Evolutionary conservation across 2,888 invertebrate species (phyloP).

Genomic region (Watsonalla cultraria): DNA sequence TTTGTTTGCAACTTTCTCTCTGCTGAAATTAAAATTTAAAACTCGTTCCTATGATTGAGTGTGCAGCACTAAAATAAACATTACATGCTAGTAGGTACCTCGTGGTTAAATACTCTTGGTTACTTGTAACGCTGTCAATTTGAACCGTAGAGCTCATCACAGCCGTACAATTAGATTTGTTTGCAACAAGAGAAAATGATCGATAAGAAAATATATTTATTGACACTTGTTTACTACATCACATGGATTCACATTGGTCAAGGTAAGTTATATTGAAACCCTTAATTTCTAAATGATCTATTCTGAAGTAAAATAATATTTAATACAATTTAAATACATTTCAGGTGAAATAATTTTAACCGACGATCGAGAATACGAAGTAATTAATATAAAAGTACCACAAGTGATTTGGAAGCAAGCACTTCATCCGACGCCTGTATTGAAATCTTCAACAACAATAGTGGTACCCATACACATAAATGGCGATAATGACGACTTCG

Average conservation of each 20-base stretch:
- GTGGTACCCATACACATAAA: slow-evolving; percentile 64
- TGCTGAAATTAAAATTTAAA: slow-evolving; percentile 69
- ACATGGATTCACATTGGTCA: slow-evolving; percentile 20
- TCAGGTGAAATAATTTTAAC: slow-evolving; percentile 31
- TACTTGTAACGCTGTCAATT: slow-evolving; percentile 53
- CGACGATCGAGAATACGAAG: slow-evolving; percentile 48
- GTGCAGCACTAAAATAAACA: slow-evolving; percentile 54
- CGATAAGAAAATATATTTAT: slow-evolving; percentile 21
- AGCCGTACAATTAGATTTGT: slow-evolving; percentile 23
- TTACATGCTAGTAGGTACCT: slow-evolving; percentile 45
- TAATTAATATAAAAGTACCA: slow-evolving; percentile 56
- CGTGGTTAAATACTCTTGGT: slow-evolving; percentile 63
- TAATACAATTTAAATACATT: slow-evolving; percentile 5
- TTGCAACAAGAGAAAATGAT: slow-evolving; percentile 26
- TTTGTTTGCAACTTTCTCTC: slow-evolving; percentile 61
- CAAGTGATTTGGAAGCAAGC: slow-evolving; percentile 55
- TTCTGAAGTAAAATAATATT: not conserved
- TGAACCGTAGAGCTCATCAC: slow-evolving; percentile 47
- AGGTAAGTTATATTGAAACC: slow-evolving; percentile 25
- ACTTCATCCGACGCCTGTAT: slow-evolving; percentile 54
- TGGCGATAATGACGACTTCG: slow-evolving; percentile 32
- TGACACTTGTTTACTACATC: slow-evolving; percentile 23
- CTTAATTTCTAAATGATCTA: not conserved
- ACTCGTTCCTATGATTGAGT: slow-evolving; percentile 65
- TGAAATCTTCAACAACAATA: slow-evolving; percentile 62